A percentile compares a stretch with the other conserved stretches of the same genome.
phyloP scores from a whole-genome alignment of 2,113 vertebrate species.

The Nesogale talazaci region DNA sequence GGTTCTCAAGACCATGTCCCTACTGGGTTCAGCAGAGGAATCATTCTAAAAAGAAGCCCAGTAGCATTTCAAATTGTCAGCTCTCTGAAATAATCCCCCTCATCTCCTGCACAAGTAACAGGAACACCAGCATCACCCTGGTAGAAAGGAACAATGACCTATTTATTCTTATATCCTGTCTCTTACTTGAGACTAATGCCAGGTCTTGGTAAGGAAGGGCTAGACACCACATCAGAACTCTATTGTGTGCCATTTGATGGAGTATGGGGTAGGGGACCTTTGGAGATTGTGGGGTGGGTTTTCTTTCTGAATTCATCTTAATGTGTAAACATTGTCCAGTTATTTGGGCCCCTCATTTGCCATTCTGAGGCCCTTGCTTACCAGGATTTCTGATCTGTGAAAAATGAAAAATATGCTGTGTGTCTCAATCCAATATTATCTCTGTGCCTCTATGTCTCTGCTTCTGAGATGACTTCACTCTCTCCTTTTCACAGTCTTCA shows the following conservation, averaged over 20 bases:
- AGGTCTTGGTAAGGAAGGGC: conserved; percentile 63
- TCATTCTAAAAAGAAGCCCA: conserved; percentile 6
- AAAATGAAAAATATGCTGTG: neutral
- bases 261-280: neutral
- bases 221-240: neutral
- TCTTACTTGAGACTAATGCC: conserved; percentile 50
- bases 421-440: neutral
- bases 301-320: conserved; percentile 63
- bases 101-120: conserved; percentile 40
- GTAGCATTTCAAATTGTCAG: conserved; percentile 18
- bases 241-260: conserved; percentile 49
- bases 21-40: neutral
- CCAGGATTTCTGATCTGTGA: neutral
- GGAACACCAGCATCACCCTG: conserved; percentile 47
- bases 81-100: neutral
- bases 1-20: neutral
- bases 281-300: conserved; percentile 54
- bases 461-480: neutral
- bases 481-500: neutral
- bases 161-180: conserved; percentile 66
- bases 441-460: neutral
- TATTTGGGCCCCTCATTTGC: neutral
- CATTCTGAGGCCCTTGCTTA: neutral
- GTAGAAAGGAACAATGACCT: conserved; percentile 47
- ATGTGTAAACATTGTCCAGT: conserved; percentile 58